Conservation (phyloP, 2,888 invertebrate species). For the Caenorhabditis sp. region DNA sequence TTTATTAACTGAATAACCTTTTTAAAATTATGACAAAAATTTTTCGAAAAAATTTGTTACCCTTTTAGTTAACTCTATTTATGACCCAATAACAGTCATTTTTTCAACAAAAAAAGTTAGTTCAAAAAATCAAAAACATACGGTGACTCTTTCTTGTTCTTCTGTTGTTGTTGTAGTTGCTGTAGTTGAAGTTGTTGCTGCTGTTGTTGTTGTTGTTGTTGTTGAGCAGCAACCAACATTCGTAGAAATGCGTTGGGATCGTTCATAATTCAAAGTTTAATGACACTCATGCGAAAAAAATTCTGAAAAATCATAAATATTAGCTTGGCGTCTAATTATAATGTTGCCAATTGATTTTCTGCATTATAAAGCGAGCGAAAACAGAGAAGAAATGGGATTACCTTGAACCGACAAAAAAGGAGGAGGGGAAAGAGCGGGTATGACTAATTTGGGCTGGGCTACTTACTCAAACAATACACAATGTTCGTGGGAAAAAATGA, state of each 20-base stretch:
- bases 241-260: constrained; percentile 35
- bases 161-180: constrained; percentile 1
- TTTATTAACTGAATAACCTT: too few relatives aligned
- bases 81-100: too few relatives aligned
- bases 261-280: constrained; percentile 2
- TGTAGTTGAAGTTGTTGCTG: constrained; percentile 12
- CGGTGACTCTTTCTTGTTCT: neutral
- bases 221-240: constrained; percentile 35
- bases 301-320: neutral
- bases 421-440: constrained; percentile 3
- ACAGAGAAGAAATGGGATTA: neutral
- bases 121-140: neutral
- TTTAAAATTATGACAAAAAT: too few relatives aligned
- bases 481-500: neutral
- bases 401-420: constrained; percentile 4
- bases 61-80: too few relatives aligned
- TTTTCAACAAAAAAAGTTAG: too few relatives aligned
- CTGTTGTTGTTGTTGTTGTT: constrained; percentile 30
- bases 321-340: neutral
- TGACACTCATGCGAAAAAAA: neutral
- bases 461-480: neutral
- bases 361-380: neutral
- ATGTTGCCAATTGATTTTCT: neutral
- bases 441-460: neutral
- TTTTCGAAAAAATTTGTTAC: too few relatives aligned